phyloP scores from a whole-genome alignment of 2,888 invertebrate species.

The Melanostoma scalare region DNA sequence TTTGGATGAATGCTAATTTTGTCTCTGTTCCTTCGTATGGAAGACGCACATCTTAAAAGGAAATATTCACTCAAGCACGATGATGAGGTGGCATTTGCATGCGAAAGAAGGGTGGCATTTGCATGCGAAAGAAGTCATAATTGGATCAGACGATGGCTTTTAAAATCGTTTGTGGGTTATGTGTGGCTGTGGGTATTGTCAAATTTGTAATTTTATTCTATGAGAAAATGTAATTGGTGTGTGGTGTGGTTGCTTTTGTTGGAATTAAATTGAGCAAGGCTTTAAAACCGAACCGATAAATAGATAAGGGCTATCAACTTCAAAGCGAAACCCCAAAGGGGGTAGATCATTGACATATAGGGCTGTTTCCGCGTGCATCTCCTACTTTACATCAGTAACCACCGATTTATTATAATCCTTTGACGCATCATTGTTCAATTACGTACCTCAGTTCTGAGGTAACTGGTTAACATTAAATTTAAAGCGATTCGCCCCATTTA shows the following conservation, averaged over 20 bases:
- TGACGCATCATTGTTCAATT: too few species aligned
- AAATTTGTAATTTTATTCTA: background rate
- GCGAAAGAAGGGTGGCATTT: constrained; percentile 34
- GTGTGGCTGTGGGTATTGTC: background rate
- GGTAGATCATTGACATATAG: too few species aligned
- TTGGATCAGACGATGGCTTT: constrained; percentile 42
- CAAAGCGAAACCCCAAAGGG: too few species aligned
- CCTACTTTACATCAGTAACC: too few species aligned
- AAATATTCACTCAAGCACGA: constrained; percentile 19
- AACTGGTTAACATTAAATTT: too few species aligned
- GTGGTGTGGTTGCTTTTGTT: background rate
- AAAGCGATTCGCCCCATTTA: too few species aligned
- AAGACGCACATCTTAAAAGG: constrained; percentile 15
- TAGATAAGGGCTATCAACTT: too few species aligned
- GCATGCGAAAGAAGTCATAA: constrained; percentile 45
- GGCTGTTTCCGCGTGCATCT: too few species aligned
- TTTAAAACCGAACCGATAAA: too few species aligned
- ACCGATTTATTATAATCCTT: too few species aligned
- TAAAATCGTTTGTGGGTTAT: constrained; percentile 28
- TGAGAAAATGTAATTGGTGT: background rate
- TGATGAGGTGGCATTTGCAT: constrained; percentile 37
- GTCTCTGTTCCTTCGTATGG: background rate
- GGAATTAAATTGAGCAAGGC: too few species aligned
- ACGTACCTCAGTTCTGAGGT: too few species aligned
- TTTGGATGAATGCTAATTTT: constrained; percentile 30